phyloP scores from a whole-genome alignment of 2,113 vertebrate species.

The Anseranas semipalmata region DNA sequence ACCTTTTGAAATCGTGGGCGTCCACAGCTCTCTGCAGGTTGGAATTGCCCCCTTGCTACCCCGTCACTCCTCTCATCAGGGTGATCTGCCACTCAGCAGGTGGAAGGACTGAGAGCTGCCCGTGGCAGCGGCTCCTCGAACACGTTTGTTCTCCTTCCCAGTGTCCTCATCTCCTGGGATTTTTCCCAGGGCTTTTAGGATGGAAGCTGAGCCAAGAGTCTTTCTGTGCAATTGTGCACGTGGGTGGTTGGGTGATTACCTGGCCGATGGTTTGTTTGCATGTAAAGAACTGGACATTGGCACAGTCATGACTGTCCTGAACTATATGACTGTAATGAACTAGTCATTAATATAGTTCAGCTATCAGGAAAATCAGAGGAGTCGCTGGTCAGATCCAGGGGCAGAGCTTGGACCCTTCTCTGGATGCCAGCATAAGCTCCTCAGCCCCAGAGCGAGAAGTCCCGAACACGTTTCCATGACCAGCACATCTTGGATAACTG shows the following conservation, averaged over 20 bases:
- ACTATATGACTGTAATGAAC: not conserved
- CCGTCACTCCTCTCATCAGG: not conserved
- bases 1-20: not conserved
- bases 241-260: not conserved
- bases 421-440: not conserved
- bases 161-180: not conserved
- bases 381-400: rapidly evolving
- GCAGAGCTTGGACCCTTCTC: not conserved
- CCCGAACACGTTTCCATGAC: not conserved
- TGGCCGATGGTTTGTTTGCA: not conserved
- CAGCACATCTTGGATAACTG: not conserved
- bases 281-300: not conserved
- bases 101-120: not conserved
- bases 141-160: not conserved
- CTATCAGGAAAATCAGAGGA: not conserved
- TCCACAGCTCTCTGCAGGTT: not conserved
- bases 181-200: not conserved
- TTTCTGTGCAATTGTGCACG: not conserved
- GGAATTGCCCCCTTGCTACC: not conserved
- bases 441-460: not conserved
- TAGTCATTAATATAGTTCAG: not conserved
- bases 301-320: not conserved
- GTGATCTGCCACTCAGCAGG: not conserved
- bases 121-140: not conserved
- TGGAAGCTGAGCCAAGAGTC: not conserved